Evolutionary conservation across 2,888 invertebrate species (phyloP), one percentile per base, ranked within the genome.

Genomic region (Acleris literana): DNA sequence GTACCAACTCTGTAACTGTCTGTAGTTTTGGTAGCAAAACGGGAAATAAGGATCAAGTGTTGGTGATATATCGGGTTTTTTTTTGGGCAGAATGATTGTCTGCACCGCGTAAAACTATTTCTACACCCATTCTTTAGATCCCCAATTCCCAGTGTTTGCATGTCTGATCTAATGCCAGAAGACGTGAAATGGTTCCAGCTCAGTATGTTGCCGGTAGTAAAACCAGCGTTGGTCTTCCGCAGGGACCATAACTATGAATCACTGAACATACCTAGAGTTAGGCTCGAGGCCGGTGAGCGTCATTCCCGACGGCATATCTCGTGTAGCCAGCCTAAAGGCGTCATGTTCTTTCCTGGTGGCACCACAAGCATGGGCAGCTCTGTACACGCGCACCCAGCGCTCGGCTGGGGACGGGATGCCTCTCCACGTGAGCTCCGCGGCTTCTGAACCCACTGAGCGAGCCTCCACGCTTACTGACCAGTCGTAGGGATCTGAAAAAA

Each of bases 401-500:
- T 97, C 97, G 70, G 97, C 96, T 0, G 98, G 98, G 73, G 96
- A 95, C 0, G 98, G 98, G 0, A 98, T 95, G 0, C 98, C 98
- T 57, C 93, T 94, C 97, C 97, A 97, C 5, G 94, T 93, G 6
- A 98, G 93, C 77, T 97, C 97, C 0, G 96, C 96, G 11, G 96
- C 95, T 60, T 95, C 95, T 0, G 96, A 93, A 71, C 97, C 97
- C 0, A 97, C 94, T 68, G 95, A 94, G 16, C 95, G 94, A 0
- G 96, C 95, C 74, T 96, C 96, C 3, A 98, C 94, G 6, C 93
- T 94, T 4, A 97, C 96, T 61, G 96, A 95, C 89, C 98, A 98
- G 71, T 95, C 96, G 82, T 97, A 98, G 0, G 96, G 96, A 86
- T 98, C 96, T 86, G 93, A 5, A 20, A 25, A 39, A 2, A n/a